These are phyloP conservation scores for Ornithorhynchus anatinus DNA, from an alignment of 2,113 vertebrate genomes.

Conservation along the genomic window DNA sequence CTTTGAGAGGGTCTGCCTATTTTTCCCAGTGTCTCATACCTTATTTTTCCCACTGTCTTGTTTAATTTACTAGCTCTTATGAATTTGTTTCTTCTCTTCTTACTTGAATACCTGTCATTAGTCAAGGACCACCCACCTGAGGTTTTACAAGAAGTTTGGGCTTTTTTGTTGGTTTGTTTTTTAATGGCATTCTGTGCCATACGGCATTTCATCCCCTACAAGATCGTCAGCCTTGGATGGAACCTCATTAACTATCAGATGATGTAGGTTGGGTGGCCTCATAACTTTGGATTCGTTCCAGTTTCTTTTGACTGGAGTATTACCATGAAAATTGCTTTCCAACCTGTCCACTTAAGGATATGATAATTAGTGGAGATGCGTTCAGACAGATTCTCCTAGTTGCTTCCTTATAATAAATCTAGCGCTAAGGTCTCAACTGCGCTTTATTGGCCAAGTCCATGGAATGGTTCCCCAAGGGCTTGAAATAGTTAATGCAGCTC, in stretches of 20 bases:
- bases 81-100: background rate
- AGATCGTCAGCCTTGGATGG: background rate
- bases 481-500: no score
- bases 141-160: background rate
- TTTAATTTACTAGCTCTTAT: background rate
- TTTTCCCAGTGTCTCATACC: background rate
- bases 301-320: conserved; percentile 30
- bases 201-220: background rate
- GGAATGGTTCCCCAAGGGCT: no score
- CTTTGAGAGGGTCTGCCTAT: conserved; percentile 4
- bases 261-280: background rate
- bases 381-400: no score
- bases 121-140: background rate
- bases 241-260: background rate
- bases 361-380: conserved; percentile 45
- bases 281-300: background rate
- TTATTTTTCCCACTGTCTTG: background rate
- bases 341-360: conserved; percentile 3
- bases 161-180: background rate
- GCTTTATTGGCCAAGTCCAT: no score
- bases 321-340: background rate
- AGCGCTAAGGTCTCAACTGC: no score
- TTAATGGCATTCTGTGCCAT: background rate
- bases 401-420: no score
- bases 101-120: background rate